Evolutionary conservation across 2,797 vertebrate genomes (phyloP).

Genomic region (Sebastes umbrosus): DNA sequence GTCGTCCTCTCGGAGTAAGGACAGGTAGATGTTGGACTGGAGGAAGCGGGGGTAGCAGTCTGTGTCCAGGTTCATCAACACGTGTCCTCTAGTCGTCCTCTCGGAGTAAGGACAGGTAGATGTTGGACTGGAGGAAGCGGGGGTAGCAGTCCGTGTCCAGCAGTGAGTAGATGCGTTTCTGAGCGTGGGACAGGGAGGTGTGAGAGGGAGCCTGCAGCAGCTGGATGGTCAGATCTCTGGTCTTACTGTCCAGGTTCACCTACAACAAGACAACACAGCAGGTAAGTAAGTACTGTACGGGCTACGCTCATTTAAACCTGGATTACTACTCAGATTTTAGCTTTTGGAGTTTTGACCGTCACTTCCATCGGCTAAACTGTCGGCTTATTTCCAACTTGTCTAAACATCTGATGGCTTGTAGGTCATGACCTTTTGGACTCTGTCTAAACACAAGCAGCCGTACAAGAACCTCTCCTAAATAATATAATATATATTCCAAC

Average conservation of each 20-base stretch:
- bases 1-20: slow-evolving; percentile 38
- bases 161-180: slow-evolving; percentile 83
- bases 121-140: slow-evolving; percentile 84
- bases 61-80: neutral
- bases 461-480: neutral
- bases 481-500: neutral
- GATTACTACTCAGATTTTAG: too few relatives aligned
- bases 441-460: neutral
- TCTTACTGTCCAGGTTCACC: slow-evolving; percentile 88
- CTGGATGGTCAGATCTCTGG: slow-evolving; percentile 82
- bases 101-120: slow-evolving; percentile 78
- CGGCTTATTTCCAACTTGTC: neutral
- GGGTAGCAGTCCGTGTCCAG: slow-evolving; percentile 87
- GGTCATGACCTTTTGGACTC: neutral
- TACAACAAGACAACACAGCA: slow-evolving; percentile 32
- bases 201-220: slow-evolving; percentile 84
- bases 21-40: too few relatives aligned
- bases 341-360: too few relatives aligned
- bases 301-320: too few relatives aligned
- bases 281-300: neutral
- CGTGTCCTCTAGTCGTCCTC: slow-evolving; percentile 52
- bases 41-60: too few relatives aligned
- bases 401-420: neutral
- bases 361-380: neutral
- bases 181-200: slow-evolving; percentile 79